A percentile compares a stretch with the other conserved stretches of the same genome.
phyloP scores from a whole-genome alignment of 2,797 vertebrate genomes.

The Loriculus beryllinus region DNA sequence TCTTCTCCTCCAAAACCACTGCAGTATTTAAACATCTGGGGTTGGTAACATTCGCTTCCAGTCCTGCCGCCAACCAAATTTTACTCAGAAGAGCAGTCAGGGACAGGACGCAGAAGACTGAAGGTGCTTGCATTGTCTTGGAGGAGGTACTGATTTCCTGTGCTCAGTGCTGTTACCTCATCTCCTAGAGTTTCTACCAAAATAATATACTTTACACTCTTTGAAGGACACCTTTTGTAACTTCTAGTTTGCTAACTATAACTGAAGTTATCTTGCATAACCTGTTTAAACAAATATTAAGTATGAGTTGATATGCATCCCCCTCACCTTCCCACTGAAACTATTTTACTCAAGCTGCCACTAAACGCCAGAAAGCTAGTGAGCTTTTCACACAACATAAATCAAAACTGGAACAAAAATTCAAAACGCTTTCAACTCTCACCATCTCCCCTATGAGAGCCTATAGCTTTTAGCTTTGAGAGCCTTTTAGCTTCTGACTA shows the following conservation, averaged over 20 bases:
- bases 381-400: not conserved
- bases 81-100: not conserved
- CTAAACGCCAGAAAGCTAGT: not conserved
- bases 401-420: not conserved
- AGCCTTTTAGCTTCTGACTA: not conserved
- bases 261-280: not conserved
- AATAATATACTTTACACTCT: not conserved
- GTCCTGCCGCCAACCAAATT: not conserved
- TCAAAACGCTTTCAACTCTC: not conserved
- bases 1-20: not conserved
- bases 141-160: not conserved
- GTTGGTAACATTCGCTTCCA: not conserved
- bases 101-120: not conserved
- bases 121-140: not conserved
- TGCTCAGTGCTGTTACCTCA: not conserved
- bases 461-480: too few species aligned
- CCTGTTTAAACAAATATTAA: conserved; percentile 4
- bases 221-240: not conserved
- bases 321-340: conserved; percentile 16
- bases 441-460: fast-evolving
- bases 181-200: not conserved
- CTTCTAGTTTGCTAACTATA: not conserved
- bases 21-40: not conserved
- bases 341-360: conserved; percentile 9
- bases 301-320: not conserved